Conservation (phyloP, 2,888 invertebrate genomes). For the Tipula unca region DNA sequence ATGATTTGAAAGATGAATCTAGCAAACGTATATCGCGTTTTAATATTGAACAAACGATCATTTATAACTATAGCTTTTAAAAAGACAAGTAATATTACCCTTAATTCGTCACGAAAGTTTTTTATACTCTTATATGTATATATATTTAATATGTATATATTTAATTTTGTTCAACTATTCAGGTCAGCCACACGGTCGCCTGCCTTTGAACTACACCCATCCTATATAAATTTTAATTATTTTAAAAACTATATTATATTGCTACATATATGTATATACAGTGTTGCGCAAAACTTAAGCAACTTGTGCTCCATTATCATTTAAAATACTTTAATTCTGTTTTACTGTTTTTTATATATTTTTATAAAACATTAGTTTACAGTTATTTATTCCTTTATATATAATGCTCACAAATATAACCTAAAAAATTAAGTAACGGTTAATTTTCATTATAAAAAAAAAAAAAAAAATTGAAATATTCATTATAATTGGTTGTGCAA, state of each 20-base stretch:
- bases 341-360: too few relatives aligned
- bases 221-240: not conserved
- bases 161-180: not conserved
- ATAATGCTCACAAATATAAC: too few relatives aligned
- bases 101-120: not conserved
- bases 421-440: too few relatives aligned
- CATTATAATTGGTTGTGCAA: too few relatives aligned
- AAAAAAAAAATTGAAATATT: too few relatives aligned
- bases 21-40: not conserved
- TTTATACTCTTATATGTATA: not conserved
- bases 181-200: not conserved
- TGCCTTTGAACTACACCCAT: not conserved
- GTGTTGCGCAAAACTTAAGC: too few relatives aligned
- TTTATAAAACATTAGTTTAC: too few relatives aligned
- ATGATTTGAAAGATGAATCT: not conserved
- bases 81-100: conserved; percentile 3
- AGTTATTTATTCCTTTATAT: too few relatives aligned
- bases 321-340: too few relatives aligned
- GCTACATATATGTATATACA: not conserved
- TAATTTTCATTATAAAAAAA: too few relatives aligned
- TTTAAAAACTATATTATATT: not conserved
- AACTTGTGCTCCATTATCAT: too few relatives aligned
- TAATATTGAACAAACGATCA: not conserved
- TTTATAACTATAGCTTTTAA: not conserved
- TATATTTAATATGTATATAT: not conserved